Percentiles rank a stretch among this genome's conserved stretches.
phyloP scores from a whole-genome alignment of 2,797 vertebrate species.

The Coendou prehensilis region DNA sequence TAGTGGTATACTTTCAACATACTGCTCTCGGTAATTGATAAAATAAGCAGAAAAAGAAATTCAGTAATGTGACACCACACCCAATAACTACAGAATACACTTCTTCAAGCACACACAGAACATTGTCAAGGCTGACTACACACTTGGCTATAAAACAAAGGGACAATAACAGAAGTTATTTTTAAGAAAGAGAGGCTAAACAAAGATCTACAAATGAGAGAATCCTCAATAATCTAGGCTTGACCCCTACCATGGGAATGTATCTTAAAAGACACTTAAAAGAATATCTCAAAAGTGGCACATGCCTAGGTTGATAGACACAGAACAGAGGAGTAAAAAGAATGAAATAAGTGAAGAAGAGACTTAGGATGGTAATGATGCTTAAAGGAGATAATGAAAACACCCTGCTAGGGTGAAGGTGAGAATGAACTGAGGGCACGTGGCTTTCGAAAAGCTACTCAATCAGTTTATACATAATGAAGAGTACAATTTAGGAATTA shows the following conservation, averaged over 20 bases:
- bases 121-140: neutral
- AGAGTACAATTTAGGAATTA: conserved; percentile 28
- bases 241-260: neutral
- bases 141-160: neutral
- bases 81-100: neutral
- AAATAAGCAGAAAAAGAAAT: conserved; percentile 24
- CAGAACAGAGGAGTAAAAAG: conserved; percentile 8
- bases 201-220: conserved; percentile 44
- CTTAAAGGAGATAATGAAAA: neutral
- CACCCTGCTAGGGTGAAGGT: neutral
- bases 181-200: conserved; percentile 57
- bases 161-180: conserved; percentile 36
- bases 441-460: neutral
- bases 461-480: neutral
- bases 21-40: neutral
- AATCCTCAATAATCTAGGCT: neutral
- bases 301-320: neutral
- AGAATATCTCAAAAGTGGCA: neutral
- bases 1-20: neutral
- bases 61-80: neutral
- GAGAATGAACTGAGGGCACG: neutral
- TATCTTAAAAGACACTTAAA: conserved; percentile 58
- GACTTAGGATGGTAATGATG: neutral
- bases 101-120: neutral
- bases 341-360: conserved; percentile 43